A percentile compares a stretch with the other conserved stretches of the same genome.
phyloP scores from a whole-genome alignment of 2,888 invertebrate genomes.

The Oligia fasciuncula region DNA sequence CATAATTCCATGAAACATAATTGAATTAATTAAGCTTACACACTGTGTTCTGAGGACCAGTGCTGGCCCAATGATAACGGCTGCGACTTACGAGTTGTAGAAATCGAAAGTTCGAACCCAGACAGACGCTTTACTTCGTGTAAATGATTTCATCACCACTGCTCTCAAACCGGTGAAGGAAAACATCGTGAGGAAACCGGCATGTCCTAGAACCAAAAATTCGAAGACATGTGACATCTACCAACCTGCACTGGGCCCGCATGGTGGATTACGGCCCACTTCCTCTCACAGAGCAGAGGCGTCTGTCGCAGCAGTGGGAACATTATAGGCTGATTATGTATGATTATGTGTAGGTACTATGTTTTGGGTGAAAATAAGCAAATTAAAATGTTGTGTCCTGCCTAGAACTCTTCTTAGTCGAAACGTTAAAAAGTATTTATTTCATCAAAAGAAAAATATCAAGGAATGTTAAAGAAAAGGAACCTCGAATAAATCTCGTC shows the following conservation, averaged over 20 bases:
- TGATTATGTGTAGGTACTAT: background rate
- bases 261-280: background rate
- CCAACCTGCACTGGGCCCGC: background rate
- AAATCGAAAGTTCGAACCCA: background rate
- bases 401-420: background rate
- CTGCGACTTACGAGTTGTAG: background rate
- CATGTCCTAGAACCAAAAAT: too few species aligned
- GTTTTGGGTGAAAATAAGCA: background rate
- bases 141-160: background rate
- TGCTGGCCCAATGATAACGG: too few species aligned
- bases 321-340: background rate
- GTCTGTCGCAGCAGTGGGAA: background rate
- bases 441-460: slow-evolving; percentile 29
- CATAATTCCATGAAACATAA: background rate
- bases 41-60: background rate
- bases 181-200: too few species aligned
- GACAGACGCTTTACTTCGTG: background rate
- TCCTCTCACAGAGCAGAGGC: background rate
- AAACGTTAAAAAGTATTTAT: slow-evolving; percentile 6
- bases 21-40: background rate
- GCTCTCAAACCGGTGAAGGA: background rate
- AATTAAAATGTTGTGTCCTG: background rate
- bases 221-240: background rate
- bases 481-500: slow-evolving; percentile 36
- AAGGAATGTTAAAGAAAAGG: slow-evolving; percentile 26